Base-by-base conservation (phyloP, 2,113 vertebrate species). In the Epinephelus cyanopodus region DNA sequence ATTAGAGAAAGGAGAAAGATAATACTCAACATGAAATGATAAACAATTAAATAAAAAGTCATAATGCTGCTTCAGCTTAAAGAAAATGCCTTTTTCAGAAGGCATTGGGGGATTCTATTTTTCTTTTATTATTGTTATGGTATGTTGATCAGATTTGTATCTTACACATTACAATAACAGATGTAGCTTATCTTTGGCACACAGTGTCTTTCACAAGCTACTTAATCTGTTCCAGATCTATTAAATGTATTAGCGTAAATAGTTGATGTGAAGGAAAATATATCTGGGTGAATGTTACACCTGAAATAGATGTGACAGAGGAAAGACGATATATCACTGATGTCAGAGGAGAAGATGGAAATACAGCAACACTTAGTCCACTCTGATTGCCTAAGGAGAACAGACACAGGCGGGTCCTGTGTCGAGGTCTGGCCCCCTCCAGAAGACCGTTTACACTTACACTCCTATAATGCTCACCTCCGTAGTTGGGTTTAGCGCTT, bases 81-180 rank as follows among this genome's bases (percentile, higher is more conserved):
- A 11, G 19, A 29, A 71, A 71, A 57, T 42, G n/a, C n/a, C n/a
- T 17, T n/a, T 70, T 68, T 68, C 63, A 65, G n/a, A 57, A 52
- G 25, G 63, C 60, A 21, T 39, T 19, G 17, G 33, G 33, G 33
- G 33, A 7, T 37, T 37, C 33, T 37, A 37, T 37, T 37, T 29
- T 29, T 29, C 29, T 29, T 4, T 29, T 64, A 65, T 25, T 66
- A 25, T 42, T 63, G 29, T 2, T 29, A 29, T 29, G 29, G 29
- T 29, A 29, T 29, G 29, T 4, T 29, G 29, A 29, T 29, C 29
- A 29, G 4, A 29, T 29, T 29, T 29, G 29, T 29, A 14, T 64
- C 21, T 45, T 4, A 25, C 39, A 25, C 37, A 64, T 12, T 39
- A 6, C n/a, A 5, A 62, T 39, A 42, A 42, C 11, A 64, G 6